phyloP scores from a whole-genome alignment of 1,140 invertebrate genomes.

The Heliothis virescens region DNA sequence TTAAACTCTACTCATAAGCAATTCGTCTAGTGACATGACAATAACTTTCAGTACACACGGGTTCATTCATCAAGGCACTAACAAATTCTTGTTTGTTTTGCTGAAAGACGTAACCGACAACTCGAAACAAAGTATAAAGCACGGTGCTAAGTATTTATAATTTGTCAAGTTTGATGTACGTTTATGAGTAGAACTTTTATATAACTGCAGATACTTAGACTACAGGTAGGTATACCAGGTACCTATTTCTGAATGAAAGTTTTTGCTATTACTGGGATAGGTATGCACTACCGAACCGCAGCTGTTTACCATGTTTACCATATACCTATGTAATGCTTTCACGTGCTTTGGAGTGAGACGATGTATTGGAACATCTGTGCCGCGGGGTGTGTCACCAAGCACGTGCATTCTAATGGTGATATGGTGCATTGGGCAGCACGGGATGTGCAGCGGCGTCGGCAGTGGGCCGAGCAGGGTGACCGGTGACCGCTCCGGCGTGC shows the following conservation, averaged over 20 bases:
- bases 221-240: too few relatives aligned
- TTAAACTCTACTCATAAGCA: constrained; percentile 13
- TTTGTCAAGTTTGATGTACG: background rate
- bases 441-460: constrained; percentile 54
- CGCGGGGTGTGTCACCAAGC: background rate
- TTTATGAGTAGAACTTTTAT: background rate
- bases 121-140: background rate
- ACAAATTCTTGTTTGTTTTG: constrained; percentile 30
- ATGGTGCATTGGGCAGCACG: constrained; percentile 2
- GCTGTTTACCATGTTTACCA: background rate
- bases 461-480: constrained; percentile 68
- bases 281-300: background rate
- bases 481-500: constrained; percentile 65
- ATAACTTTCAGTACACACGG: constrained; percentile 12
- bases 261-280: background rate
- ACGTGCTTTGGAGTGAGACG: background rate
- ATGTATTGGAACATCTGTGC: background rate
- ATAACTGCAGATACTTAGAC: background rate
- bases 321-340: background rate
- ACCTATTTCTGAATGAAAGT: background rate
- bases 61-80: constrained; percentile 27
- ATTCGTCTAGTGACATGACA: constrained; percentile 36
- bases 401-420: background rate
- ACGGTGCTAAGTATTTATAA: background rate
- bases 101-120: constrained; percentile 4